These are phyloP conservation scores for Sparus aurata DNA, from an alignment of 2,797 vertebrate genomes.

Conservation along the genomic window DNA sequence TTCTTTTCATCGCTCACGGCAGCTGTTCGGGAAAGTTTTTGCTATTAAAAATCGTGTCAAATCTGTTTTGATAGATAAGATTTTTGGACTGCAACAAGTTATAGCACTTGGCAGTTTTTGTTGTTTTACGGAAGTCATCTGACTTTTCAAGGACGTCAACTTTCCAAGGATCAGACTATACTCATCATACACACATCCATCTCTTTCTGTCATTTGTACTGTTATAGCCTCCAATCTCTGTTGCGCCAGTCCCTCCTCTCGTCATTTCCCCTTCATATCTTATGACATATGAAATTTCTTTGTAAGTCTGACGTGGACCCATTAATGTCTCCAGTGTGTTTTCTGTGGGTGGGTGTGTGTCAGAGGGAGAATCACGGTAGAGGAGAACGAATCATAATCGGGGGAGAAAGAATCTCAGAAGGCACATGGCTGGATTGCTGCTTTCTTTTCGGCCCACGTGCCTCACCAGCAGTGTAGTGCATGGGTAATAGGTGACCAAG, in stretches of 20 bases:
- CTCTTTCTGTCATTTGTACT: background rate
- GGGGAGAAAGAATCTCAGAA: constrained; percentile 38
- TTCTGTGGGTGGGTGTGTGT: constrained; percentile 51
- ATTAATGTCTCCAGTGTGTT: constrained; percentile 62
- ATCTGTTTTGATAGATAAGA: background rate
- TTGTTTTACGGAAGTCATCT: background rate
- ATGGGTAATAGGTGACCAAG: constrained; percentile 57
- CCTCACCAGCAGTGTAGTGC: constrained; percentile 41
- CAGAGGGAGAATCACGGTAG: constrained; percentile 18
- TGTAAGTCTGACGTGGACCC: constrained; percentile 20
- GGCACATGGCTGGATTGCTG: constrained; percentile 65
- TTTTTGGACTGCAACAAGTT: constrained; percentile 21
- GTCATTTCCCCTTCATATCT: constrained; percentile 22
- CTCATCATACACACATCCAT: background rate
- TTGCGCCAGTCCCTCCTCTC: background rate
- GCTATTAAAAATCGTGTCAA: background rate
- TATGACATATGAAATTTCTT: constrained; percentile 30
- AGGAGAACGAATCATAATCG: background rate
- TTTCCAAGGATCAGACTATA: background rate
- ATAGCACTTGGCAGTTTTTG: constrained; percentile 1
- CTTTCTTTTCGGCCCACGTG: constrained; percentile 61
- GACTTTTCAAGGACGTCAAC: constrained; percentile 2
- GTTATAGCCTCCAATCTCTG: background rate
- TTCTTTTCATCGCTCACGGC: background rate
- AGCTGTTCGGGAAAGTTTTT: background rate